Evolutionary conservation across 2,797 vertebrate species (phyloP), one percentile per base, ranked within the genome.

Genomic region (Amblyraja radiata): DNA sequence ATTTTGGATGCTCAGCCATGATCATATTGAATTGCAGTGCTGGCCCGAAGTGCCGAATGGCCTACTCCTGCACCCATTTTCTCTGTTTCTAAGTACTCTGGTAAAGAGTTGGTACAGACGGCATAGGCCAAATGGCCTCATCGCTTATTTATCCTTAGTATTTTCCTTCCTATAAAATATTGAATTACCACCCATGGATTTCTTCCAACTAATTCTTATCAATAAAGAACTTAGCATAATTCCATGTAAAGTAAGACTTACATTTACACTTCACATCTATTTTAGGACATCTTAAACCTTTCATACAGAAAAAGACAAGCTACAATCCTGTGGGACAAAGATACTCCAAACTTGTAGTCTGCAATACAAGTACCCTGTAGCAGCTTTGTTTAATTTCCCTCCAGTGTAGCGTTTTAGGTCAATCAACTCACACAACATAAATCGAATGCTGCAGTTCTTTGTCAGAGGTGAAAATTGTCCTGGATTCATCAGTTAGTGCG

Each of bases 331-430:
- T 13, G 13, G 83, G 83, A 28, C n/a, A 63, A n/a, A 63, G 28
- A n/a, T 61, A 13, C 83, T 86, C 6, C 54, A 6, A 86, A 86
- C 58, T 54, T 86, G 58, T n/a, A 28, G 83, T 86, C 83, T n/a
- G 28, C 83, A 63, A 86, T 61, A 86, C 54, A 86, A 86, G 61
- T 61, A 63, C n/a, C n/a, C n/a, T n/a, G n/a, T n/a, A n/a, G n/a
- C 61, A 86, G 25, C 61, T 63, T 86, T 25, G 14, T 63, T 86
- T 86, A n/a, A 86, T 86, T 86, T 63, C 58, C 25, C 83, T 63
- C 58, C 28, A n/a, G 83, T 86, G 83, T 63, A 63, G 13, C 11
- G 58, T 86, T 61, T 86, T 63, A 63, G 83, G 83, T 86, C 83
- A 63, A n/a, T 54, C 81, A n/a, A 14, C 25, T 86, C 58, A 63